Evolutionary conservation across 2,888 invertebrate species (phyloP).

Genomic region (Clitarchus hookeri): DNA sequence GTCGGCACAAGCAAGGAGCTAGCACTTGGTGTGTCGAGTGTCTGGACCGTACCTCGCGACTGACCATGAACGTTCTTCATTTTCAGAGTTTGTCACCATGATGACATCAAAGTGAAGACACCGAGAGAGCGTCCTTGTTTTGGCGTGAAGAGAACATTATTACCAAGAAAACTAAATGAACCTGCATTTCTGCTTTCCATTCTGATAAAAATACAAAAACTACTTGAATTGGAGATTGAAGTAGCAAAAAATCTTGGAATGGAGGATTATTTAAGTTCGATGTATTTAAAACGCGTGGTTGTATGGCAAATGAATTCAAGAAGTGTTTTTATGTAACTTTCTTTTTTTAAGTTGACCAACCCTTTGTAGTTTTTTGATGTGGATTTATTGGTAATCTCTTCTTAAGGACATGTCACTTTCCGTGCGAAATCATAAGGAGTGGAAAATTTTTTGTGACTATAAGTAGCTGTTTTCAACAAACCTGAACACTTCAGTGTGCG

Average conservation of each 20-base stretch:
- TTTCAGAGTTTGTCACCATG: constrained; percentile 98
- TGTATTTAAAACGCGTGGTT: constrained; percentile 42
- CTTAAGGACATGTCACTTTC: constrained; percentile 42
- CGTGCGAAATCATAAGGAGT: constrained; percentile 42
- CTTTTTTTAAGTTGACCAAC: constrained; percentile 39
- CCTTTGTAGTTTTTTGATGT: constrained; percentile 40
- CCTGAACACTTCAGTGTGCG: constrained; percentile 39
- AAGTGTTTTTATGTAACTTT: constrained; percentile 36
- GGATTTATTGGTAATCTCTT: constrained; percentile 44
- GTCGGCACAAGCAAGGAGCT: background rate
- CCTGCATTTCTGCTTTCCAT: constrained; percentile 51
- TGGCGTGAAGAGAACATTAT: constrained; percentile 45
- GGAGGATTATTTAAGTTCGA: constrained; percentile 43
- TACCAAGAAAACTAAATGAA: constrained; percentile 43
- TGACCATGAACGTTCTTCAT: constrained; percentile 50
- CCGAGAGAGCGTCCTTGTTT: constrained; percentile 42
- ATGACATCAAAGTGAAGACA: constrained; percentile 94
- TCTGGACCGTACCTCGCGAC: constrained; percentile 24
- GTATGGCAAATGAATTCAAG: constrained; percentile 42
- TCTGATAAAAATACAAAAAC: constrained; percentile 39
- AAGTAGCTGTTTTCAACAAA: constrained; percentile 40
- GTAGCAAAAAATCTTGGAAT: constrained; percentile 44
- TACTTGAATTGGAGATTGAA: constrained; percentile 46
- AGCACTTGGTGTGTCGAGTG: background rate
- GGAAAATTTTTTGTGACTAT: constrained; percentile 41